Evolutionary conservation across 2,888 invertebrate genomes (phyloP).

Genomic region (Agrilus biguttatus): DNA sequence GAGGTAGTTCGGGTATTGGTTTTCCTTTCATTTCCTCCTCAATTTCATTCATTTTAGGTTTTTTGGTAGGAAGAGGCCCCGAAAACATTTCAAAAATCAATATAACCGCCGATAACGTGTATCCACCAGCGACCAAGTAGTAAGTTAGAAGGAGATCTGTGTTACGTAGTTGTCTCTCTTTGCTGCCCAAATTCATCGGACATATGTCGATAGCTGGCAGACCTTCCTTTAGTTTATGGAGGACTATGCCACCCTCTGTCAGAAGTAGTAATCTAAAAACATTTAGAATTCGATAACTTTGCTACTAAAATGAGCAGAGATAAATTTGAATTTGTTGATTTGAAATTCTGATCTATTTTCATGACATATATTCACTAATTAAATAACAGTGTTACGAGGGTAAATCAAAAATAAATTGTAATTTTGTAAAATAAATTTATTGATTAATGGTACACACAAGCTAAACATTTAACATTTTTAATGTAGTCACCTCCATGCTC

Average conservation of each 20-base stretch:
- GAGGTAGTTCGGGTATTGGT: slow-evolving; percentile 14
- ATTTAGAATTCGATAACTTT: neutral
- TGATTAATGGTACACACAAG: no score
- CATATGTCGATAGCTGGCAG: slow-evolving; percentile 60
- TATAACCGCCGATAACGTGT: slow-evolving; percentile 41
- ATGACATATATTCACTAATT: no score
- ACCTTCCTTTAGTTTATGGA: slow-evolving; percentile 40
- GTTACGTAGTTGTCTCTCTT: slow-evolving; percentile 56
- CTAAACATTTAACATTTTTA: no score
- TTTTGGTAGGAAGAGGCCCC: neutral
- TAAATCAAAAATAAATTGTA: no score
- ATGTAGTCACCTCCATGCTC: no score
- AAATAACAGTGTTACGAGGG: no score
- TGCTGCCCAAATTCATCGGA: slow-evolving; percentile 59
- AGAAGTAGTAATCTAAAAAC: slow-evolving; percentile 42
- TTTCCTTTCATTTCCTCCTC: neutral
- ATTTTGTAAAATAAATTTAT: no score
- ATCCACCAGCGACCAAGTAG: slow-evolving; percentile 50
- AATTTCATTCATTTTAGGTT: slow-evolving; percentile 1
- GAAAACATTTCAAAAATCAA: slow-evolving; percentile 45
- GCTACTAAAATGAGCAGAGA: no score
- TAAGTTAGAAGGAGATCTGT: slow-evolving; percentile 63
- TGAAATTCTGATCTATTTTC: no score
- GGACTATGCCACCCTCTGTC: slow-evolving; percentile 56
- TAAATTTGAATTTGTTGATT: no score